Evolutionary conservation across 1,140 invertebrate genomes (phyloP).

Genomic region (Radopholus similis): DNA sequence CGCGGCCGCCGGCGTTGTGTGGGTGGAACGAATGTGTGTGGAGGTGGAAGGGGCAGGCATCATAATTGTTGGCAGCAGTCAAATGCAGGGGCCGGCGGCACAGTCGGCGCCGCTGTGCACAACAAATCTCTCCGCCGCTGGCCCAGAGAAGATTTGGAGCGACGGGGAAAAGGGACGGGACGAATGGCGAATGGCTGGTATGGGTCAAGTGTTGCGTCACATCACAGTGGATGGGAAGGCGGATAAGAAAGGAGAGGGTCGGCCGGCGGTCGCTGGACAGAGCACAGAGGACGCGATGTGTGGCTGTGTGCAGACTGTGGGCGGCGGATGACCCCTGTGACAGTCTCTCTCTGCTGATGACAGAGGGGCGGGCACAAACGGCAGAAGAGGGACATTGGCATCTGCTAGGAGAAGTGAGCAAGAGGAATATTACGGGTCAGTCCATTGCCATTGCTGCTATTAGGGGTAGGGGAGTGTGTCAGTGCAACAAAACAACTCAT

Average conservation of each 20-base stretch:
- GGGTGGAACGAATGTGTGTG: too few relatives aligned
- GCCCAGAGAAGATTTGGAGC: too few relatives aligned
- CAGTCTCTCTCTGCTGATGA: neutral
- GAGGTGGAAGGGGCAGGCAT: too few relatives aligned
- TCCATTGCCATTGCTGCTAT: neutral
- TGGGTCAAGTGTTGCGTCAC: constrained; percentile 1
- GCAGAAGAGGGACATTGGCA: neutral
- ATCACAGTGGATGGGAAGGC: neutral
- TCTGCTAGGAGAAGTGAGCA: neutral
- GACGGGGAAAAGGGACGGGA: constrained; percentile 2
- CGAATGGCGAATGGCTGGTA: neutral
- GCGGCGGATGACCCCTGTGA: neutral
- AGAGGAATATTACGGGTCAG: neutral
- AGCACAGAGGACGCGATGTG: neutral
- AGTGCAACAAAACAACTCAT: neutral
- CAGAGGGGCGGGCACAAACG: neutral
- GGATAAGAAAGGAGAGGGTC: neutral
- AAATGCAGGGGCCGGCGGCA: too few relatives aligned
- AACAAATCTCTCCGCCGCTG: too few relatives aligned
- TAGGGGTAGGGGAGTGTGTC: neutral
- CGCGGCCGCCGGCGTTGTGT: too few relatives aligned
- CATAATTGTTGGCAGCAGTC: too few relatives aligned
- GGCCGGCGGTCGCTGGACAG: too few relatives aligned
- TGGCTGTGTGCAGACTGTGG: neutral
- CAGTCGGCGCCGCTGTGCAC: too few relatives aligned